phyloP scores from a whole-genome alignment of 2,113 vertebrate genomes.

The Plecotus auritus region DNA sequence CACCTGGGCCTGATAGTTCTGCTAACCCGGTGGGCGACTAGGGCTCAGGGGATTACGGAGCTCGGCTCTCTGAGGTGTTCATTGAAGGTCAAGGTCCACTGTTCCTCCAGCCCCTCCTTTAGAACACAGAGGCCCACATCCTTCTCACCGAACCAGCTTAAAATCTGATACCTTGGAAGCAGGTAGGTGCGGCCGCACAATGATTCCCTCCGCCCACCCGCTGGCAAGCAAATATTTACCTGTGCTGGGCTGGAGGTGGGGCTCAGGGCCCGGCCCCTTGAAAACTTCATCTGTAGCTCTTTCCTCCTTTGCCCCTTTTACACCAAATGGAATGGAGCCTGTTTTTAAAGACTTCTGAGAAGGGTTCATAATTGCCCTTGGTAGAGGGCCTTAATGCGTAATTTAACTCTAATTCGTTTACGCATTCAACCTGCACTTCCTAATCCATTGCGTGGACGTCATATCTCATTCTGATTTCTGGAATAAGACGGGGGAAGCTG shows the following conservation, averaged over 20 bases:
- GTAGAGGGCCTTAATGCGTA: neutral
- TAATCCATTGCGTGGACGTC: neutral
- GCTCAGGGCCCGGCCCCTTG: neutral
- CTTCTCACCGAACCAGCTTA: neutral
- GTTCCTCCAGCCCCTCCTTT: neutral
- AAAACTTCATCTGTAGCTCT: neutral
- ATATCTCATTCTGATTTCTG: neutral
- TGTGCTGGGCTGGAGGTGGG: neutral
- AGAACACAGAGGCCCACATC: neutral
- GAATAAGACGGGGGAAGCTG: neutral
- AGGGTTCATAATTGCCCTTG: neutral
- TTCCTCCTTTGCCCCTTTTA: neutral
- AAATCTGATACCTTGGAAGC: neutral
- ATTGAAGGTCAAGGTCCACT: constrained; percentile 27
- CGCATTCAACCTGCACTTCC: neutral
- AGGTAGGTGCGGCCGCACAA: neutral
- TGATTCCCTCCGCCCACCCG: neutral
- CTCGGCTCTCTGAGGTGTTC: neutral
- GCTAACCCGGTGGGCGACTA: neutral
- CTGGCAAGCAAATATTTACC: neutral
- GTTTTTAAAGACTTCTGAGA: neutral
- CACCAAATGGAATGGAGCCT: neutral
- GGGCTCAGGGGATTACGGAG: neutral
- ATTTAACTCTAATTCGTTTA: neutral
- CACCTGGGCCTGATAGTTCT: neutral